Evolutionary conservation across 1,140 invertebrate genomes (phyloP), one percentile per base, ranked within the genome.

Genomic region (Eulimnadia texana): DNA sequence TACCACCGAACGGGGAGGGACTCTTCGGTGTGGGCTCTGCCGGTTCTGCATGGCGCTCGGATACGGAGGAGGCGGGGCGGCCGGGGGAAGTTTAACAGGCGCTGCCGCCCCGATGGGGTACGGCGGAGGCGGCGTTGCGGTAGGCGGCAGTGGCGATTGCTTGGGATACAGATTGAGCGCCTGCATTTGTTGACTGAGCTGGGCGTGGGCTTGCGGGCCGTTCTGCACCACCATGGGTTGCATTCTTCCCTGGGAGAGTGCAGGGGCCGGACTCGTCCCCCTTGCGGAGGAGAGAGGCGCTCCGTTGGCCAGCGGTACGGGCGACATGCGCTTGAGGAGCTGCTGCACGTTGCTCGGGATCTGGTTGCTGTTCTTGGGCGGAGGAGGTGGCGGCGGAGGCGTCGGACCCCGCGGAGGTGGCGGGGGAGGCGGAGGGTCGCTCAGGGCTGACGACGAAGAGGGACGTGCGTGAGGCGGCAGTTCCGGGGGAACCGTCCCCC

Each of bases 111-210:
- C 19, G 74, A 72, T 13, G 0, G 86, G 85, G 71, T 86, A 86
- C 0, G 85, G 84, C 3, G 88, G 88, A 3, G 88, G 88, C 1
- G 84, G 82, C 68, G 87, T 83, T 51, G 78, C 78, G 63, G 68
- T 78, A 24, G 75, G 52, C 71, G 74, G 23, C 69, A 61, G 61
- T 65, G 71, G 49, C 68, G 72, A 53, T 72, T 72, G 42, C 64
- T 80, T 79, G 61, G 83, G 84, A 70, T 88, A 88, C 61, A 91
- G 78, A 69, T 79, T 86, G n/a, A 91, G 73, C 3, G 86, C 86
- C 71, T 91, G 89, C 71, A 90, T 86, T 70, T 90, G 87, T 68
- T 93, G 88, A 16, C 82, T 79, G 20, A 92, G 73, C 70, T 92
- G 89, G 66, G 90, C 88, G 67, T 90, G 87, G 20, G 81, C 82